phyloP scores from a whole-genome alignment of 2,888 invertebrate genomes.

The Abrostola tripartita region DNA sequence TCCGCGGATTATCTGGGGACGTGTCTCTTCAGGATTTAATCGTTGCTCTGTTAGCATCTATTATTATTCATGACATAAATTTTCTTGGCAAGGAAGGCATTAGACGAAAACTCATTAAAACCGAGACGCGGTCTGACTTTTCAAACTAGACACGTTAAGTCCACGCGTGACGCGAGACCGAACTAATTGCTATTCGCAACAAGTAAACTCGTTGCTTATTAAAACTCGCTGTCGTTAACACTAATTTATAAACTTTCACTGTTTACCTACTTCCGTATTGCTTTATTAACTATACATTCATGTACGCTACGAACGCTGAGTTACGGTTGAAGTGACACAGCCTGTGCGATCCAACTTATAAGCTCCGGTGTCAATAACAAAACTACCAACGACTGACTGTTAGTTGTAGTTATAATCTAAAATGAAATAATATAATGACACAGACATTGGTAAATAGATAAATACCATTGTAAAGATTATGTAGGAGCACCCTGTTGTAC shows the following conservation, averaged over 20 bases:
- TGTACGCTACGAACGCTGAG: conserved; percentile 31
- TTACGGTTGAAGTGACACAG: conserved; percentile 24
- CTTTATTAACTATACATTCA: conserved; percentile 56
- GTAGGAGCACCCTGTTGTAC: conserved; percentile 16
- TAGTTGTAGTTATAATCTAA: conserved; percentile 5
- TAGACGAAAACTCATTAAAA: conserved; percentile 88
- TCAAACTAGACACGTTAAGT: conserved; percentile 87
- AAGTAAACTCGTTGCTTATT: conserved; percentile 80
- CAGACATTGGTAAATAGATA: conserved; percentile 15
- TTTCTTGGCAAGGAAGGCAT: conserved; percentile 84
- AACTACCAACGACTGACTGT: neutral
- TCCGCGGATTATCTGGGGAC: conserved; percentile 78
- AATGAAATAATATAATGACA: conserved; percentile 27
- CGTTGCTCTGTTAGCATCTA: conserved; percentile 81
- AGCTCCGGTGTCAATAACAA: conserved; percentile 11
- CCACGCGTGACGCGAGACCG: conserved; percentile 83
- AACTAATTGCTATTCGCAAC: conserved; percentile 83
- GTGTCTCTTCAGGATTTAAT: conserved; percentile 83
- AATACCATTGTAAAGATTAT: conserved; percentile 33
- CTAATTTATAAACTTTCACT: conserved; percentile 77
- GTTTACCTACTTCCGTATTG: conserved; percentile 54
- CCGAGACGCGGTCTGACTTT: conserved; percentile 86
- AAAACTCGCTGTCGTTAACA: conserved; percentile 78
- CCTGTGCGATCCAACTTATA: conserved; percentile 15
- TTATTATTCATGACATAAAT: conserved; percentile 88